A percentile compares a stretch with the other conserved stretches of the same genome.
phyloP scores from a whole-genome alignment of 2,888 invertebrate genomes.

The Sipha maydis region DNA sequence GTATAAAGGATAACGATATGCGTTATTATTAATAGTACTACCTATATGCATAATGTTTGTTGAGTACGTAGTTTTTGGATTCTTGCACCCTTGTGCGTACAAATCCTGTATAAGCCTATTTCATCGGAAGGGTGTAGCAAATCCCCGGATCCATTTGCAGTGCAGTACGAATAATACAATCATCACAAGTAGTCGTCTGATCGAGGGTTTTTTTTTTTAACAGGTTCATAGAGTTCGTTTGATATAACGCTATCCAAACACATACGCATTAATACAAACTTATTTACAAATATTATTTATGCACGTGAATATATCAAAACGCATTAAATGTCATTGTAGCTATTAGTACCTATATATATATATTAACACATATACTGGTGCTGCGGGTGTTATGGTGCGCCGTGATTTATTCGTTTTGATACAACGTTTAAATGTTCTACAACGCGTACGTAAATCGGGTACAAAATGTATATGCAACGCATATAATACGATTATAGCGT shows the following conservation, averaged over 20 bases:
- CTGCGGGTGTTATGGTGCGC: too few species aligned
- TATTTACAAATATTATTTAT: not conserved
- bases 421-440: too few species aligned
- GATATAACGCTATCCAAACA: not conserved
- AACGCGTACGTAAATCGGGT: too few species aligned
- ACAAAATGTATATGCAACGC: too few species aligned
- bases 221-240: not conserved
- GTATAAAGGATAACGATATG: not conserved
- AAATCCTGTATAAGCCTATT: constrained; percentile 10
- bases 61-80: constrained; percentile 9
- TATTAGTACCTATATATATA: too few species aligned
- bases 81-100: not conserved
- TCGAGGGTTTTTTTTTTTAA: not conserved
- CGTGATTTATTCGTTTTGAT: too few species aligned
- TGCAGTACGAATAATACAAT: not conserved
- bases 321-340: too few species aligned
- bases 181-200: not conserved
- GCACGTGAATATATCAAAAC: too few species aligned
- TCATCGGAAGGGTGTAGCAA: constrained; percentile 8
- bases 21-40: not conserved
- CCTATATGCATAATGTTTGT: not conserved
- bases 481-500: too few species aligned
- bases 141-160: constrained; percentile 8
- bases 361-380: too few species aligned
- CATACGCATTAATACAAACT: not conserved